A percentile compares a stretch with the other conserved stretches of the same genome.
phyloP scores from a whole-genome alignment of 2,113 vertebrate genomes.

The Tragelaphus strepsiceros region DNA sequence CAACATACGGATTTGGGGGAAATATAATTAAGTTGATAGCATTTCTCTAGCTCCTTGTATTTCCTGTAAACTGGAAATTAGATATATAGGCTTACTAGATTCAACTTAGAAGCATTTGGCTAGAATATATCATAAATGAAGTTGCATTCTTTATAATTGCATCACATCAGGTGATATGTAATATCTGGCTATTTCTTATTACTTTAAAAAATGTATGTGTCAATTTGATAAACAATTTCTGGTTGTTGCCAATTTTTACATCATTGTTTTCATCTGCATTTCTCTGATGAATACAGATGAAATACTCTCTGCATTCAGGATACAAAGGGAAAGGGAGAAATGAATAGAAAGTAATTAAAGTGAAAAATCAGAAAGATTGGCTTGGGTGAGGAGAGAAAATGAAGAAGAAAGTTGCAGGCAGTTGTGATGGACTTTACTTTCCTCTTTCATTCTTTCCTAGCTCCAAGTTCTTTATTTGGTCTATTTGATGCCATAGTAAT shows the following conservation, averaged over 20 bases:
- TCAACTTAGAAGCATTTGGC: not conserved
- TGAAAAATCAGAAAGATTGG: not conserved
- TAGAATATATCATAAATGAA: not conserved
- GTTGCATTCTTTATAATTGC: not conserved
- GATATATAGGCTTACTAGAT: not conserved
- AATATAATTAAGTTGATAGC: not conserved
- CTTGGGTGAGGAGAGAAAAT: not conserved
- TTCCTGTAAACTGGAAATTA: not conserved
- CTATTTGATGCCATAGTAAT: not conserved
- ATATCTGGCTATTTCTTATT: not conserved
- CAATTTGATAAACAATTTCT: not conserved
- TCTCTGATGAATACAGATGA: not conserved
- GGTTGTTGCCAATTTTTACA: not conserved
- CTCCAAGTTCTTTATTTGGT: not conserved
- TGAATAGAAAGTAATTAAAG: not conserved
- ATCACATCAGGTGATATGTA: not conserved
- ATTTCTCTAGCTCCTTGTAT: not conserved
- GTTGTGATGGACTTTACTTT: not conserved
- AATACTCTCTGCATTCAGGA: not conserved
- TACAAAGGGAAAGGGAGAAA: not conserved
- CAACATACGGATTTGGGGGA: not conserved
- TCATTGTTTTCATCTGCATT: slow-evolving; percentile 10
- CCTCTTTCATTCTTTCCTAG: not conserved
- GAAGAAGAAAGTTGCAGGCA: not conserved
- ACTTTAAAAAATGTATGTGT: not conserved